Conservation (phyloP, 2,888 invertebrate species). For the Cheilosia vernalis region DNA sequence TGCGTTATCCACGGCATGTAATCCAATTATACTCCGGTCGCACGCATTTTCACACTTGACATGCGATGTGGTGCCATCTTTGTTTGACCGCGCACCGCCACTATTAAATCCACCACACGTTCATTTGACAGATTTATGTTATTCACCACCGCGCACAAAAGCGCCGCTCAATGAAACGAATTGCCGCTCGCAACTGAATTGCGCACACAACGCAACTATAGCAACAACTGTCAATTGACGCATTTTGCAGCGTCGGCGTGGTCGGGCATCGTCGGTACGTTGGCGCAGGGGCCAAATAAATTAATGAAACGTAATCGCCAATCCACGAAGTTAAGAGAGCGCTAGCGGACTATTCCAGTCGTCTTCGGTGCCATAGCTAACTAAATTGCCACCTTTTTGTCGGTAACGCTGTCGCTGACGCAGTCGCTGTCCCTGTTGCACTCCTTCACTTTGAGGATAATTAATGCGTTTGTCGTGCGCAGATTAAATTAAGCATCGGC, state of each 20-base stretch:
- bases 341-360: not conserved
- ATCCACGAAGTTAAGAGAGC: slow-evolving; percentile 63
- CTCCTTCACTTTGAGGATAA: slow-evolving; percentile 65
- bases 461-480: slow-evolving; percentile 74
- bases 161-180: slow-evolving; percentile 63
- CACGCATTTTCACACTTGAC: slow-evolving; percentile 74
- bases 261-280: not conserved
- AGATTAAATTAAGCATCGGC: slow-evolving; percentile 72
- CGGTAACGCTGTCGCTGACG: slow-evolving; percentile 62
- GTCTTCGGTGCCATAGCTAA: slow-evolving; percentile 9
- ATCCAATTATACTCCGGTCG: slow-evolving; percentile 66
- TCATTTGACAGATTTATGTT: slow-evolving; percentile 72
- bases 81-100: slow-evolving; percentile 65
- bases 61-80: slow-evolving; percentile 68
- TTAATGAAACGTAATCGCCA: slow-evolving; percentile 74
- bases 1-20: slow-evolving; percentile 51
- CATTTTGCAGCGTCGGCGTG: slow-evolving; percentile 49
- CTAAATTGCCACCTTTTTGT: slow-evolving; percentile 74
- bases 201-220: slow-evolving; percentile 60
- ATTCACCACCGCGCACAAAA: slow-evolving; percentile 68
- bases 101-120: slow-evolving; percentile 75
- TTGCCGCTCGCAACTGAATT: slow-evolving; percentile 37
- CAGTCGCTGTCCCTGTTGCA: slow-evolving; percentile 46
- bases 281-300: slow-evolving; percentile 68
- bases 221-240: slow-evolving; percentile 72